A percentile compares a stretch with the other conserved stretches of the same genome.
These are phyloP conservation scores for Nyleta sp. DNA, from an alignment of 2,888 invertebrate species.

Conservation along the genomic window DNA sequence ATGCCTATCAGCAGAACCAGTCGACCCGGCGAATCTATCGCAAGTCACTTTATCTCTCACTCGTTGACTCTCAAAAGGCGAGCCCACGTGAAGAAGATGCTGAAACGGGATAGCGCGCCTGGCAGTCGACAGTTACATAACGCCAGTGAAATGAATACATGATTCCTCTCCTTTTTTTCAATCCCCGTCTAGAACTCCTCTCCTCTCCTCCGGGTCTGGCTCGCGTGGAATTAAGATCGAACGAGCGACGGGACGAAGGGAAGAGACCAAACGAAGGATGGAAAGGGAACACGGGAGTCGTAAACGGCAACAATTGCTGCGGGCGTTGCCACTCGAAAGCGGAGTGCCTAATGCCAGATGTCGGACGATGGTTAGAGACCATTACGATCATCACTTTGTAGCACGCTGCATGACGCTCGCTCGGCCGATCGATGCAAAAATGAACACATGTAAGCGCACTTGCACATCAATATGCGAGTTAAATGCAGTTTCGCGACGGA, in stretches of 20 bases:
- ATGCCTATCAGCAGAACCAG: constrained; percentile 15
- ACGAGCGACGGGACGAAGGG: constrained; percentile 1
- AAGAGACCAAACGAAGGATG: not conserved
- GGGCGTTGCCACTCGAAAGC: constrained; percentile 78
- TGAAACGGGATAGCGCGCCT: constrained; percentile 52
- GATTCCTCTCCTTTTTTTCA: constrained; percentile 21
- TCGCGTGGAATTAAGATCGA: constrained; percentile 30
- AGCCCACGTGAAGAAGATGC: constrained; percentile 35
- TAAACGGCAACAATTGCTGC: constrained; percentile 79
- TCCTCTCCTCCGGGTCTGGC: not conserved
- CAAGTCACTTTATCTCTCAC: constrained; percentile 42
- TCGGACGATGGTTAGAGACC: constrained; percentile 78
- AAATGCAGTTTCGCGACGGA: constrained; percentile 41
- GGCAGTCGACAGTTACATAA: constrained; percentile 56
- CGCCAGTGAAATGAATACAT: constrained; percentile 33
- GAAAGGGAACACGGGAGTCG: constrained; percentile 69
- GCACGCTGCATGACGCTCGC: constrained; percentile 55
- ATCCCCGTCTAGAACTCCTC: constrained; percentile 3
- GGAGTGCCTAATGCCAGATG: constrained; percentile 78
- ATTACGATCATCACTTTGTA: constrained; percentile 77
- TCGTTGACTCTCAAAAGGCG: constrained; percentile 17
- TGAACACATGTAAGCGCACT: constrained; percentile 31
- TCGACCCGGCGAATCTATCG: constrained; percentile 26
- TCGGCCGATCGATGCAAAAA: too few relatives aligned
- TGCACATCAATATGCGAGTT: constrained; percentile 29